Conservation (phyloP, 37 sponge, comb jelly and placozoan species). For the Aphrocallistes beatrix region DNA sequence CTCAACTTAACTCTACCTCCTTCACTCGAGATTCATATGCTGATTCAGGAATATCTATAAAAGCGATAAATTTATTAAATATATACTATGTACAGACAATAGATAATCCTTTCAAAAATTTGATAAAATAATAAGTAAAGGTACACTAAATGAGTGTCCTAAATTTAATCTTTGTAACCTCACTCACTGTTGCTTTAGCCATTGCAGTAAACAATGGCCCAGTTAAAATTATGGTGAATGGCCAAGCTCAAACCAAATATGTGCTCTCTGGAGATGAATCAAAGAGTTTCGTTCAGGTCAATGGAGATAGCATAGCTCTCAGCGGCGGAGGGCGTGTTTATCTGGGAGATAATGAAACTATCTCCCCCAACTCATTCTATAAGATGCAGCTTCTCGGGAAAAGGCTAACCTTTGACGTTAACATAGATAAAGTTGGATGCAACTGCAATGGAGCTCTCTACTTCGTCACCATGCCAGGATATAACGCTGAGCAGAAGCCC, state of each 20-base stretch:
- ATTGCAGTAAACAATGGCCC: conserved; percentile 17
- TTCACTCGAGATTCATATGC: too few relatives aligned
- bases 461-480: conserved; percentile 23
- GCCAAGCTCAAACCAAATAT: conserved; percentile 22
- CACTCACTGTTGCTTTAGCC: background rate
- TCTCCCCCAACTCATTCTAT: background rate
- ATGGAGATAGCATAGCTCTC: conserved; percentile 4
- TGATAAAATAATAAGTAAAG: too few relatives aligned
- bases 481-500: conserved; percentile 21
- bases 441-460: conserved; percentile 31
- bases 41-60: too few relatives aligned
- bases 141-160: background rate
- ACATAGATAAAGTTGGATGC: conserved; percentile 29
- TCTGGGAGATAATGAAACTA: background rate
- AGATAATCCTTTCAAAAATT: too few relatives aligned
- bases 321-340: conserved; percentile 25
- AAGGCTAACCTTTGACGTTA: conserved; percentile 19
- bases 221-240: conserved; percentile 21
- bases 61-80: too few relatives aligned
- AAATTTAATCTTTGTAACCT: background rate
- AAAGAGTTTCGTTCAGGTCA: background rate
- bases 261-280: conserved; percentile 13
- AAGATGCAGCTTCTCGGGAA: conserved; percentile 16
- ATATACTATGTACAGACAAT: too few relatives aligned
- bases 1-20: too few relatives aligned